phyloP scores from a whole-genome alignment of 1,140 invertebrate species.

The Battus philenor region DNA sequence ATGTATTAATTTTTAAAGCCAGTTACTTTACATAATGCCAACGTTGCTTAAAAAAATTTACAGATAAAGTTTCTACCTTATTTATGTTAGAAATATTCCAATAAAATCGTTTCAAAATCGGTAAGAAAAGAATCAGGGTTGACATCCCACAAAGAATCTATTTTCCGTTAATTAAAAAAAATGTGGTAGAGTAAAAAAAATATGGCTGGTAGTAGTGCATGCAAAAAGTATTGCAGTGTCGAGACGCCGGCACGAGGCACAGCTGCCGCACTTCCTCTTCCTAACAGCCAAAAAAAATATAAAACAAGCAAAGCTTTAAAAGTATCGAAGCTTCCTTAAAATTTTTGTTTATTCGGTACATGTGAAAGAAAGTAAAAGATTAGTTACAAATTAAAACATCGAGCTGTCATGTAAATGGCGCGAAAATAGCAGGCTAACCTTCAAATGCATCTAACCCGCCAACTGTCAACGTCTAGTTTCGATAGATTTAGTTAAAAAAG shows the following conservation, averaged over 20 bases:
- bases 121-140: no score
- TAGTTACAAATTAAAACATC: no score
- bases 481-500: no score
- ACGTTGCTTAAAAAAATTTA: not conserved
- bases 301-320: conserved; percentile 39
- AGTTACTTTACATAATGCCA: not conserved
- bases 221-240: conserved; percentile 44
- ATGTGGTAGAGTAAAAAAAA: conserved; percentile 30
- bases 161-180: conserved; percentile 1
- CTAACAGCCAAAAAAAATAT: conserved; percentile 48
- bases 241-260: conserved; percentile 55
- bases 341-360: not conserved
- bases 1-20: not conserved
- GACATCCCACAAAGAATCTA: no score
- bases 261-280: conserved; percentile 69
- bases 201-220: conserved; percentile 46
- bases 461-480: no score
- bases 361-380: not conserved
- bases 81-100: no score
- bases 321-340: conserved; percentile 39
- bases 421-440: no score
- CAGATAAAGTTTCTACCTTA: no score
- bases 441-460: no score
- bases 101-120: no score
- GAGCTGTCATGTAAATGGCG: no score